A percentile compares a stretch with the other conserved stretches of the same genome.
These are phyloP conservation scores for Malurus leucopterus DNA, from an alignment of 2,797 vertebrate genomes.

Conservation along the genomic window DNA sequence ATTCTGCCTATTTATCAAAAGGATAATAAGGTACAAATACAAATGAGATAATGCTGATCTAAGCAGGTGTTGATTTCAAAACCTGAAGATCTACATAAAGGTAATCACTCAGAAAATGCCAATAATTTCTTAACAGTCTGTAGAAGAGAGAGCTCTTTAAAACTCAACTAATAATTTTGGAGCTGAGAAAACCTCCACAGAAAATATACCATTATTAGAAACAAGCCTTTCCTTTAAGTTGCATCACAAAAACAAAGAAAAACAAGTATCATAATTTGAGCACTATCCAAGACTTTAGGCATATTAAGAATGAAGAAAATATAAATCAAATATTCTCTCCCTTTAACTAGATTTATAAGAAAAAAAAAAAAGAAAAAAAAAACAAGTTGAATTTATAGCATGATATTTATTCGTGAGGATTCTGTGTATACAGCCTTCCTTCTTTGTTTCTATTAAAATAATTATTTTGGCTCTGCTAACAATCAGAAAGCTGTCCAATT, in stretches of 20 bases:
- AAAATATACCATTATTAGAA: not conserved
- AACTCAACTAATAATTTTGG: not conserved
- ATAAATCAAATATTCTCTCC: not conserved
- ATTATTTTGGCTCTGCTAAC: not conserved
- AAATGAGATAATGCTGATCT: not conserved
- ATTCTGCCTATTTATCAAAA: not conserved
- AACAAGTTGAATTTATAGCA: not conserved
- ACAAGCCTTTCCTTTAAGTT: not conserved
- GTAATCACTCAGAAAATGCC: not conserved
- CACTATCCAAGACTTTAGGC: not conserved
- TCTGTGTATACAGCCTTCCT: not conserved
- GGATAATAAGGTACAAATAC: not conserved
- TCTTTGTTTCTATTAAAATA: not conserved
- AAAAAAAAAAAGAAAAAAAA: not conserved
- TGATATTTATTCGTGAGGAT: not conserved
- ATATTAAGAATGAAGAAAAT: not conserved
- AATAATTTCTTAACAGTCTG: not conserved
- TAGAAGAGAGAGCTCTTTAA: not conserved
- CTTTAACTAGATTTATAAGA: not conserved
- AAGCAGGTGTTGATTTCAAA: not conserved
- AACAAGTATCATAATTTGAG: not conserved
- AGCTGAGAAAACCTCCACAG: not conserved
- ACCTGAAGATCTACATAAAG: not conserved
- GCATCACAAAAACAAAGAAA: not conserved
- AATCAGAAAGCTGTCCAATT: not conserved